Evolutionary conservation across 2,888 invertebrate genomes (phyloP).

Genomic region (Lithophane leautieri): DNA sequence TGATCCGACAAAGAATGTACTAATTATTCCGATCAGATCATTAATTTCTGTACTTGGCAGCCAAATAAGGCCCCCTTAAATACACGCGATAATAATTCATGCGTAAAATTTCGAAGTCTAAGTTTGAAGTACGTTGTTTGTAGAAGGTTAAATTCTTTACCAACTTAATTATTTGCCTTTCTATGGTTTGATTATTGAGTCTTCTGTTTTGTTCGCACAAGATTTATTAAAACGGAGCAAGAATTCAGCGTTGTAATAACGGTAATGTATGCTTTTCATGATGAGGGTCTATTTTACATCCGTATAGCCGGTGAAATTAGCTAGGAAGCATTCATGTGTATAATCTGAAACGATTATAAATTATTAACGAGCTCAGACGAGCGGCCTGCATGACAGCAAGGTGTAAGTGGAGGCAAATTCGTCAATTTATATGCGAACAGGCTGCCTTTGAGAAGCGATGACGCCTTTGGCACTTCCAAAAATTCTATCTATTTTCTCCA

Average conservation of each 20-base stretch:
- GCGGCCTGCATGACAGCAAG: slow-evolving; percentile 81
- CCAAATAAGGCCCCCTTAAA: slow-evolving; percentile 49
- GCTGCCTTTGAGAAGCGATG: slow-evolving; percentile 85
- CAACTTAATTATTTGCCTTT: slow-evolving; percentile 51
- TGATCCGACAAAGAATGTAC: slow-evolving; percentile 38
- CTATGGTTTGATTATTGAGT: slow-evolving; percentile 37
- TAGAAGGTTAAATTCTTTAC: slow-evolving; percentile 49
- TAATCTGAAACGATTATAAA: slow-evolving; percentile 85
- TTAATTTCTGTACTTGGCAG: slow-evolving; percentile 58
- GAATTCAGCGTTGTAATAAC: slow-evolving; percentile 20
- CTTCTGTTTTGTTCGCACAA: slow-evolving; percentile 26
- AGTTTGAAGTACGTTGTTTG: slow-evolving; percentile 44
- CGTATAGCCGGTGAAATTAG: slow-evolving; percentile 57
- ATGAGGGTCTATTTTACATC: slow-evolving; percentile 31
- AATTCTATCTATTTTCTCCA: slow-evolving; percentile 75
- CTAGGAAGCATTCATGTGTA: slow-evolving; percentile 75
- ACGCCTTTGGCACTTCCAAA: slow-evolving; percentile 78
- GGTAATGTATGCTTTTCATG: slow-evolving; percentile 47
- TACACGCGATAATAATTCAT: slow-evolving; percentile 53
- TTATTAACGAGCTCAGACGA: slow-evolving; percentile 79
- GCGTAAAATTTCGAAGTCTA: slow-evolving; percentile 47
- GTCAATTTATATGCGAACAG: slow-evolving; percentile 90
- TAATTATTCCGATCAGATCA: slow-evolving; percentile 48
- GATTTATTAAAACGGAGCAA: slow-evolving; percentile 23
- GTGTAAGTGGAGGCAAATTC: slow-evolving; percentile 89